Evolutionary conservation across 2,797 vertebrate species (phyloP).

Genomic region (Phalloptychus januarius): DNA sequence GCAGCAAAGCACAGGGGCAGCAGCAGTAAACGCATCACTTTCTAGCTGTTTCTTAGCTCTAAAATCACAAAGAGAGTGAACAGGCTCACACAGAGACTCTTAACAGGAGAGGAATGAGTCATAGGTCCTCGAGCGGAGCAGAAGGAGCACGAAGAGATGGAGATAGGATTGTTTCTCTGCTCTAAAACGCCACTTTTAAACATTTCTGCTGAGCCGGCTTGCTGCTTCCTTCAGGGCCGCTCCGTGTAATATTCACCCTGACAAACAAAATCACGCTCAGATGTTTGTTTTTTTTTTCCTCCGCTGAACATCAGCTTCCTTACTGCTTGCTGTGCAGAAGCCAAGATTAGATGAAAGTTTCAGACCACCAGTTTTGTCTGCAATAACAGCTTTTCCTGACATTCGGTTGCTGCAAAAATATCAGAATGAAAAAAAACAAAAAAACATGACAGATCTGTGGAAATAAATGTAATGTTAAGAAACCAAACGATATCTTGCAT

Average conservation of each 20-base stretch:
- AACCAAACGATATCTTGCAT: background rate
- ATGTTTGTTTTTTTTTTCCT: slow-evolving; percentile 6
- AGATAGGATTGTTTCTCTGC: slow-evolving; percentile 28
- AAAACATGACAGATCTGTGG: background rate
- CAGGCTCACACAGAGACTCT: background rate
- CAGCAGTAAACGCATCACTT: background rate
- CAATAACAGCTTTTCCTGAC: background rate
- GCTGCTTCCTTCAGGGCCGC: slow-evolving; percentile 11
- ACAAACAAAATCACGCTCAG: slow-evolving; percentile 29
- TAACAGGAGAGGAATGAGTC: slow-evolving; percentile 53
- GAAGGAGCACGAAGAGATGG: slow-evolving; percentile 26
- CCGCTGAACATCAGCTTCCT: slow-evolving; percentile 6
- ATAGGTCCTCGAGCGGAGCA: slow-evolving; percentile 46
- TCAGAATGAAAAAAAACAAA: background rate
- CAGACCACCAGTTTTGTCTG: slow-evolving; percentile 1
- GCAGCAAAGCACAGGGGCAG: background rate
- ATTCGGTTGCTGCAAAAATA: background rate
- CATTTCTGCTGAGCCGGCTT: slow-evolving; percentile 43
- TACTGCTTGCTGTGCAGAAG: background rate
- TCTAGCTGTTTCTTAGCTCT: background rate
- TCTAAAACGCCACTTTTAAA: slow-evolving; percentile 26
- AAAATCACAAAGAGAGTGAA: background rate
- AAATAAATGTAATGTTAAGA: background rate
- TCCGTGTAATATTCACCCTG: slow-evolving; percentile 28
- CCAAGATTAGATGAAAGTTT: slow-evolving; percentile 1